Evolutionary conservation across 2,113 vertebrate genomes (phyloP).

Genomic region (Aix galericulata): DNA sequence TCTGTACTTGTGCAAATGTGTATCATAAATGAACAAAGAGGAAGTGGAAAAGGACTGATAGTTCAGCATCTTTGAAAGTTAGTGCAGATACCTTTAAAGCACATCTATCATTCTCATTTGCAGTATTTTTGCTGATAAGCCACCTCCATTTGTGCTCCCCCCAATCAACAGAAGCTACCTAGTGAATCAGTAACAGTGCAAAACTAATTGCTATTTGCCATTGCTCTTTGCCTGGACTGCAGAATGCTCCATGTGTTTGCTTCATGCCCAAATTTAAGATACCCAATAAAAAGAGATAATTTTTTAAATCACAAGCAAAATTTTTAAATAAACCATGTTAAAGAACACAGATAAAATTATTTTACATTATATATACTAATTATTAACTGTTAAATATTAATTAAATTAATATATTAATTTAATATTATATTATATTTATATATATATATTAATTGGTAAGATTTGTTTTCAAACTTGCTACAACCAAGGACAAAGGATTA

Average conservation of each 20-base stretch:
- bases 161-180: constrained; percentile 3
- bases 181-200: constrained; percentile 52
- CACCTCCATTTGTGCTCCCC: constrained; percentile 13
- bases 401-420: too few species aligned
- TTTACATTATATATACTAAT: too few species aligned
- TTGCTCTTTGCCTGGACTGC: neutral
- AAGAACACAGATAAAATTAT: neutral
- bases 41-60: constrained; percentile 69
- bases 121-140: constrained; percentile 59
- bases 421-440: too few species aligned
- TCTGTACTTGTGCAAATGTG: constrained; percentile 54
- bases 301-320: neutral
- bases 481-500: neutral
- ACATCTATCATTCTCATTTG: constrained; percentile 81
- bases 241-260: neutral
- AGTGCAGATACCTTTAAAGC: constrained; percentile 78
- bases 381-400: neutral
- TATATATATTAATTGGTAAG: neutral
- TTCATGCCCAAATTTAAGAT: neutral
- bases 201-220: constrained; percentile 1
- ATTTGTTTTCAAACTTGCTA: neutral
- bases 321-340: neutral
- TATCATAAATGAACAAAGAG: constrained; percentile 41
- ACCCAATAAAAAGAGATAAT: neutral
- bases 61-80: constrained; percentile 83